These are phyloP conservation scores for Sandelia bainsii DNA, from an alignment of 2,797 vertebrate genomes.

Conservation along the genomic window DNA sequence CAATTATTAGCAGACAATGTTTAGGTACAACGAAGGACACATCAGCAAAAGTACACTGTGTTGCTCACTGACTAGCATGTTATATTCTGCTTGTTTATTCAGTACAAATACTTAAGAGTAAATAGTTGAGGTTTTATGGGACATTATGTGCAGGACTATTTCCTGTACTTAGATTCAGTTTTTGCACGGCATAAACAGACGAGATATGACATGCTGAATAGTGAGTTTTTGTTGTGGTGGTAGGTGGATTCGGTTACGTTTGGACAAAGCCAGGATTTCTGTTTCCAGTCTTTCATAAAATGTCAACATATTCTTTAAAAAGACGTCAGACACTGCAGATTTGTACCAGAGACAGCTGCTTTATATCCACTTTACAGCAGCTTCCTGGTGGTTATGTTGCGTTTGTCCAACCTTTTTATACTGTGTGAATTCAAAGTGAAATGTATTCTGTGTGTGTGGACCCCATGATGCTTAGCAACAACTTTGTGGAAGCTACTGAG, in stretches of 20 bases:
- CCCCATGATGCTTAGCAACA: too few species aligned
- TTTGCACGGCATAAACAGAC: too few species aligned
- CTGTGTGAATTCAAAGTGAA: neutral
- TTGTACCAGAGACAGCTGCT: neutral
- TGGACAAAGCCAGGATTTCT: neutral
- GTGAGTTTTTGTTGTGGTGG: neutral
- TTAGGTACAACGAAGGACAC: neutral
- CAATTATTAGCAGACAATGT: neutral
- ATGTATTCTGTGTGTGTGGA: neutral
- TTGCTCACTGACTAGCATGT: neutral
- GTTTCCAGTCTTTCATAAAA: neutral
- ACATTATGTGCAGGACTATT: too few species aligned
- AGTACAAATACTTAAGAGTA: too few species aligned
- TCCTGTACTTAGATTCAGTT: neutral
- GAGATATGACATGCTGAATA: neutral
- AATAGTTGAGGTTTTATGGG: neutral
- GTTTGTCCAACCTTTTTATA: neutral
- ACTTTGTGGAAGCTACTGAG: neutral
- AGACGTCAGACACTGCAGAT: neutral
- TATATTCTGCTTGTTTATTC: too few species aligned
- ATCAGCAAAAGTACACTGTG: neutral
- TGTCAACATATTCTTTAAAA: too few species aligned
- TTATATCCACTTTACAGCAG: neutral
- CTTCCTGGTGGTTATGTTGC: neutral
- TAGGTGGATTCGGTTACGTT: neutral